Percentiles rank a stretch among this genome's conserved stretches.
Conservation (phyloP, 2,797 vertebrate species). For the Stomatorhinus walkeri region DNA sequence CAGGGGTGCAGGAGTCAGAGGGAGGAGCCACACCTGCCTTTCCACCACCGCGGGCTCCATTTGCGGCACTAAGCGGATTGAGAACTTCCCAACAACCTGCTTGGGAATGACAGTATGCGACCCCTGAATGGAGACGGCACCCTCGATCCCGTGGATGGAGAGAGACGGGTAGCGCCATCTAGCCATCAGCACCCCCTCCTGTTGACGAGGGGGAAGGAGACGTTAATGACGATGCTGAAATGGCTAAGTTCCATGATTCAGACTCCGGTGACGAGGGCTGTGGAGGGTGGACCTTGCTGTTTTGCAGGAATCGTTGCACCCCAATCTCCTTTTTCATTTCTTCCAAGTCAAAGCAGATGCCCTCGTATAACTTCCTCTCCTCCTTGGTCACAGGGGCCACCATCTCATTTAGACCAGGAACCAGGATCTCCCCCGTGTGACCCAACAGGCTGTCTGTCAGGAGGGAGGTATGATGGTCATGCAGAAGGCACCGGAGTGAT, state of each 20-base stretch:
- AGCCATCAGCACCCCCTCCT: conserved; percentile 63
- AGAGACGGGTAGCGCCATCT: conserved; percentile 62
- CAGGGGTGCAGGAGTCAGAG: background rate
- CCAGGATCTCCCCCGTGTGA: conserved; percentile 50
- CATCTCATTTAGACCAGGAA: conserved; percentile 58
- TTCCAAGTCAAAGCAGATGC: conserved; percentile 53
- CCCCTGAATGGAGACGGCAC: conserved; percentile 56
- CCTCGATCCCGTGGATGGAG: conserved; percentile 65
- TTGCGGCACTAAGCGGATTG: conserved; percentile 61
- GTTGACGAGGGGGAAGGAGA: background rate
- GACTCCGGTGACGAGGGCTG: background rate
- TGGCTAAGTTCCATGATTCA: background rate
- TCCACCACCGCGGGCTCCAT: conserved; percentile 51
- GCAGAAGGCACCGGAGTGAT: background rate
- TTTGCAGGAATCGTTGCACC: conserved; percentile 52
- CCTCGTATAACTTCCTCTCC: conserved; percentile 48
- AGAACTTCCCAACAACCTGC: conserved; percentile 64
- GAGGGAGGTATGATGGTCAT: background rate
- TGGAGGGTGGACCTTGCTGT: conserved; percentile 53
- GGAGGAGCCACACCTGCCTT: conserved; percentile 37
- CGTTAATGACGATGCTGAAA: background rate
- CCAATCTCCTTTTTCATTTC: conserved; percentile 47
- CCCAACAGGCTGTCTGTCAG: conserved; percentile 58
- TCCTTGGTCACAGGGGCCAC: conserved; percentile 49
- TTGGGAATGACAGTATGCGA: conserved; percentile 64